Conservation (phyloP, 1,140 invertebrate species). For the Pararge aegeria region DNA sequence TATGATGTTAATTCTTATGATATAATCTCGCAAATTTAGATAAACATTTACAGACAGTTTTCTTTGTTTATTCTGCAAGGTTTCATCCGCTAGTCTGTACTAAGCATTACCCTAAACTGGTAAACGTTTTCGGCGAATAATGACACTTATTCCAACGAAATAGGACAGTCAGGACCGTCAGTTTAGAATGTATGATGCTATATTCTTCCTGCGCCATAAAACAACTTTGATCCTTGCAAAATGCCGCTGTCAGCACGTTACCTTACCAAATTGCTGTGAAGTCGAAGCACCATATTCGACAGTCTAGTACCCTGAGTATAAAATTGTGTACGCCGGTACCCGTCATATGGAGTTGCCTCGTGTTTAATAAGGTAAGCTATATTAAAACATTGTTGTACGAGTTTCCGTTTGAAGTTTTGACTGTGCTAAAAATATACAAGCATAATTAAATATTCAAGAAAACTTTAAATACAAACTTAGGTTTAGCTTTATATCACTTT, state of each 20-base stretch:
- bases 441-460: too few relatives aligned
- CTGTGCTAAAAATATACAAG: neutral
- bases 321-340: neutral
- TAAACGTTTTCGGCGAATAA: conserved; percentile 5
- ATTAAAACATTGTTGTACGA: neutral
- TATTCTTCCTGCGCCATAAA: conserved; percentile 42
- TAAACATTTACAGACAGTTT: too few relatives aligned
- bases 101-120: neutral
- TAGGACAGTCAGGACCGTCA: conserved; percentile 9
- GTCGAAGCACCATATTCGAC: conserved; percentile 14
- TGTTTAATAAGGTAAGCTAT: neutral
- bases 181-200: conserved; percentile 5
- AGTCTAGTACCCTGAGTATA: neutral
- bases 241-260: conserved; percentile 25
- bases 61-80: neutral
- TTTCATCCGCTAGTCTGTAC: neutral
- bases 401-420: too few relatives aligned
- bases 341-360: neutral
- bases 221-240: conserved; percentile 38
- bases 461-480: too few relatives aligned
- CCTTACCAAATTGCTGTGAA: conserved; percentile 30
- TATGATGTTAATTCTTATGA: too few relatives aligned
- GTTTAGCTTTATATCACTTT: too few relatives aligned
- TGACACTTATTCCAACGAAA: conserved; percentile 14
- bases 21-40: too few relatives aligned